These are phyloP conservation scores for Pseudomyrmex cubaensis DNA, from an alignment of 1,140 invertebrate genomes.

Conservation along the genomic window DNA sequence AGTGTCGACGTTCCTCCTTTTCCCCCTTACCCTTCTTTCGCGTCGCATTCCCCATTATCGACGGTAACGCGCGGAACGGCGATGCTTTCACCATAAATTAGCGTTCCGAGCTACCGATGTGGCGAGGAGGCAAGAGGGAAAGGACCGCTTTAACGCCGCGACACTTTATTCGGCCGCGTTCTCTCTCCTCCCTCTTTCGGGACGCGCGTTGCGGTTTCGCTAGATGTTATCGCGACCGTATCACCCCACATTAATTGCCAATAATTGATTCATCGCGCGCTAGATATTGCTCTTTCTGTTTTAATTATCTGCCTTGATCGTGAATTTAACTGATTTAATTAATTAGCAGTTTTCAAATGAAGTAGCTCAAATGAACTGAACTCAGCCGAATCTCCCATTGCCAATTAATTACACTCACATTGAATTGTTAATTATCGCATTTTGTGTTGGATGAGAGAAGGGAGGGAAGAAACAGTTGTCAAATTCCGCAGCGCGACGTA, in stretches of 20 bases:
- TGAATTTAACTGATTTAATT: conserved; percentile 45
- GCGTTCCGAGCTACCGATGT: neutral
- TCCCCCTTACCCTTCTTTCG: neutral
- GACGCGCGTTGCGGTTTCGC: conserved; percentile 3
- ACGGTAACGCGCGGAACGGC: neutral
- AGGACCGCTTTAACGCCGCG: conserved; percentile 25
- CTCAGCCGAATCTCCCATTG: neutral
- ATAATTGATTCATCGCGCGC: conserved; percentile 26
- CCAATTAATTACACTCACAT: conserved; percentile 5
- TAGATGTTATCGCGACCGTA: conserved; percentile 32
- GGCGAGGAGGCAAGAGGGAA: neutral
- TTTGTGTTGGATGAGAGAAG: neutral
- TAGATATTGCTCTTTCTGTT: conserved; percentile 48
- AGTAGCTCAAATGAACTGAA: conserved; percentile 24
- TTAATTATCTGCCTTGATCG: conserved; percentile 42
- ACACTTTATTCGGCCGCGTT: conserved; percentile 58
- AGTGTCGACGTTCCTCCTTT: neutral
- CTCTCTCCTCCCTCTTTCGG: neutral
- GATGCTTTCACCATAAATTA: conserved; percentile 61
- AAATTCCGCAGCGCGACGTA: no score
- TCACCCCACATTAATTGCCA: conserved; percentile 9
- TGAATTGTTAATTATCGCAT: neutral
- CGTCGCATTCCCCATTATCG: conserved; percentile 46
- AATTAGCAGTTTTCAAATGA: conserved; percentile 5
- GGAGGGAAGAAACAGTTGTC: no score